Conservation (phyloP, 2,888 invertebrate species). For the Flabesymbios commensalis region DNA sequence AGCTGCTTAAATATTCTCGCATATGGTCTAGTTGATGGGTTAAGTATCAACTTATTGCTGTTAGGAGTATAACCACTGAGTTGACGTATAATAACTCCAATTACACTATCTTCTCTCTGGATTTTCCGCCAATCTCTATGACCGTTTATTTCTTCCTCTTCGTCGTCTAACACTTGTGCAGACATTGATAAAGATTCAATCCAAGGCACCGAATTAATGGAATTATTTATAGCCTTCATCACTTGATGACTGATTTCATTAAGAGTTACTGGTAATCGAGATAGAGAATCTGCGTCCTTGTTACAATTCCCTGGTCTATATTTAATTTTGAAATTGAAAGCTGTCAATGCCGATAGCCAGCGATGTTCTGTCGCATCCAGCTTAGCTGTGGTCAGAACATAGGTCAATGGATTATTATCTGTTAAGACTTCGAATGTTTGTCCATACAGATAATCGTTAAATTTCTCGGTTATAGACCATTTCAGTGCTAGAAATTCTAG, state of each 20-base stretch:
- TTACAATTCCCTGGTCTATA: background rate
- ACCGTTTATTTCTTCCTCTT: background rate
- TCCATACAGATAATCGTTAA: background rate
- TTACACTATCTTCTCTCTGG: background rate
- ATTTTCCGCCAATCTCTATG: background rate
- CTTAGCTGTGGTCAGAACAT: too few relatives aligned
- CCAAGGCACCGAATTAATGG: background rate
- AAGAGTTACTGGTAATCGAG: background rate
- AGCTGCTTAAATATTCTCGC: too few relatives aligned
- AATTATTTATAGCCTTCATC: background rate
- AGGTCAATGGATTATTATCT: background rate
- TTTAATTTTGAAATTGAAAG: background rate
- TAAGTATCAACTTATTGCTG: too few relatives aligned
- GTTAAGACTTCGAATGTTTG: background rate
- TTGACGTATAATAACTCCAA: too few relatives aligned
- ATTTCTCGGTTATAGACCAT: slow-evolving; percentile 6
- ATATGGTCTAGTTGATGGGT: too few relatives aligned
- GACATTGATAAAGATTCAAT: background rate
- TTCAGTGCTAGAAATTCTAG: slow-evolving; percentile 5
- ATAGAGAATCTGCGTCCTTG: background rate
- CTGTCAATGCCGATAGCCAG: too few relatives aligned
- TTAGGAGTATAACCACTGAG: too few relatives aligned
- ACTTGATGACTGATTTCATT: background rate
- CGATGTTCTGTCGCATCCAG: too few relatives aligned
- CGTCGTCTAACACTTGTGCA: background rate